These are phyloP conservation scores for Epinotia nisella DNA, from an alignment of 2,888 invertebrate species.

Conservation along the genomic window DNA sequence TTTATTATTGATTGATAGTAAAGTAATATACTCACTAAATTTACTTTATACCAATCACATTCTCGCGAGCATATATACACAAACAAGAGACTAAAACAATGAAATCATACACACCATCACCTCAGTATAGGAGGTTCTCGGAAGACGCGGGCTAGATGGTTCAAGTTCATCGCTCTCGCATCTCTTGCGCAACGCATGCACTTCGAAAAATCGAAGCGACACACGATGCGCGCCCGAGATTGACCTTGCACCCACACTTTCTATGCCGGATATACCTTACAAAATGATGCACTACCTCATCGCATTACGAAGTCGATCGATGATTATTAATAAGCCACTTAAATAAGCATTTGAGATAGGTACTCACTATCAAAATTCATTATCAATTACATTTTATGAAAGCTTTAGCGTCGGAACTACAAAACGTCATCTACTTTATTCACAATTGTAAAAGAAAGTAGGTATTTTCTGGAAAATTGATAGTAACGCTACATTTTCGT, in stretches of 20 bases:
- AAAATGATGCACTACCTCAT: constrained; percentile 26
- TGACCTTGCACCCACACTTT: constrained; percentile 45
- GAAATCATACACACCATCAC: constrained; percentile 15
- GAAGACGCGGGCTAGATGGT: constrained; percentile 46
- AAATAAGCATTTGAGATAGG: constrained; percentile 1
- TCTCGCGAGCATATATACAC: background rate
- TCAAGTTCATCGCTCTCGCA: constrained; percentile 69
- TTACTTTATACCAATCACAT: background rate
- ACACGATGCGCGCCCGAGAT: constrained; percentile 25
- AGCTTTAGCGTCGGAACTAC: background rate
- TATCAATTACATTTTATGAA: background rate
- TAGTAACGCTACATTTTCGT: background rate
- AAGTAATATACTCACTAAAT: too few species aligned
- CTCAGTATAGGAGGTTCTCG: constrained; percentile 10
- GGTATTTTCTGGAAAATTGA: background rate
- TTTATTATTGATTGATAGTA: background rate
- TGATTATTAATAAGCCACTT: constrained; percentile 1
- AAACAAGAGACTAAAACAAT: constrained; percentile 27
- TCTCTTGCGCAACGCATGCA: constrained; percentile 38
- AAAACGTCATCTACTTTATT: background rate
- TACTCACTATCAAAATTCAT: background rate
- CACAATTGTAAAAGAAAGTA: background rate
- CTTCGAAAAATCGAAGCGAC: constrained; percentile 35
- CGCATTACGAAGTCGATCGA: constrained; percentile 13
- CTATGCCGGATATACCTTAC: constrained; percentile 33